Percentiles rank a stretch among this genome's conserved stretches.
phyloP scores from a whole-genome alignment of 2,888 invertebrate species.

The Euclidia mi region DNA sequence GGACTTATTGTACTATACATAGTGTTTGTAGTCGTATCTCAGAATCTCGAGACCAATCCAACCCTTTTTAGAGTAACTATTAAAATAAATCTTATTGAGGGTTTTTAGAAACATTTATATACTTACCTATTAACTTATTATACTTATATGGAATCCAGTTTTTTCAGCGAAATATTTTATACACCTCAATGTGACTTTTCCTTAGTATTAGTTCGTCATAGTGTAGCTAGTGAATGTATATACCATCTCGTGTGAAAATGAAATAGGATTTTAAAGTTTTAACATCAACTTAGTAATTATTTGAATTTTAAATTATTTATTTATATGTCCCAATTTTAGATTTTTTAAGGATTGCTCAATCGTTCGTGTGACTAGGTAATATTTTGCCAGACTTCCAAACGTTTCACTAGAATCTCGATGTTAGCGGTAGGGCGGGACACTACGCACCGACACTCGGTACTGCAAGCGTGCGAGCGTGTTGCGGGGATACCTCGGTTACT shows the following conservation, averaged over 20 bases:
- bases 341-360: constrained; percentile 82
- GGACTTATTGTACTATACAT: constrained; percentile 76
- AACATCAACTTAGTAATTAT: constrained; percentile 48
- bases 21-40: constrained; percentile 78
- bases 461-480: too few species aligned
- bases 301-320: constrained; percentile 61
- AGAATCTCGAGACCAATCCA: constrained; percentile 88
- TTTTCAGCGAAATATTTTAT: constrained; percentile 84
- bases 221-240: constrained; percentile 70
- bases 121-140: constrained; percentile 67
- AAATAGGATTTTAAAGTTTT: constrained; percentile 60
- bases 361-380: constrained; percentile 68
- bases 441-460: constrained; percentile 23
- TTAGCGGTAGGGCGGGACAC: constrained; percentile 9
- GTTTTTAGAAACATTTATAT: constrained; percentile 85
- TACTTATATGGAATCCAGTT: constrained; percentile 81
- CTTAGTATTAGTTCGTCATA: constrained; percentile 77
- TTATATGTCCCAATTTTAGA: constrained; percentile 67
- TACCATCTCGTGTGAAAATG: constrained; percentile 55
- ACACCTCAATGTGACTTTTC: constrained; percentile 82
- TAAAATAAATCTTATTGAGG: constrained; percentile 71
- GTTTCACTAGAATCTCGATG: constrained; percentile 36
- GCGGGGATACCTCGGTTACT: too few species aligned
- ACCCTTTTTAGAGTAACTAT: constrained; percentile 84
- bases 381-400: constrained; percentile 64